Evolutionary conservation across 1,140 invertebrate species (phyloP).

Genomic region (Spodoptera litura): DNA sequence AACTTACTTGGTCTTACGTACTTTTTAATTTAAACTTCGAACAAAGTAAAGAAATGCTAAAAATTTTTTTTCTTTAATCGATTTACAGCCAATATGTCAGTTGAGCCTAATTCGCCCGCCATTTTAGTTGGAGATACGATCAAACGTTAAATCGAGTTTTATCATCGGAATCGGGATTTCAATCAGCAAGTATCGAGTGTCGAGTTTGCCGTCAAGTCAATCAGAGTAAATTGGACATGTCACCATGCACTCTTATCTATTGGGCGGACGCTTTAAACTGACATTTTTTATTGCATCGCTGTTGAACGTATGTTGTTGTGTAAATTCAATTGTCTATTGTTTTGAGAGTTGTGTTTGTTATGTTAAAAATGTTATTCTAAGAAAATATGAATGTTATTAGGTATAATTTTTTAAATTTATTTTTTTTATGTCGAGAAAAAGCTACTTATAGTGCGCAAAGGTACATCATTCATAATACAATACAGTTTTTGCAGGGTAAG

Average conservation of each 20-base stretch:
- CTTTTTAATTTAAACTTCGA: conserved; percentile 16
- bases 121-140: conserved; percentile 60
- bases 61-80: conserved; percentile 14
- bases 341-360: too few species aligned
- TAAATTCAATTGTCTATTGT: neutral
- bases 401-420: too few species aligned
- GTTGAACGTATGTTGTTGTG: conserved; percentile 12
- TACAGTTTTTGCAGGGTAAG: too few species aligned
- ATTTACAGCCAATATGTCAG: conserved; percentile 11
- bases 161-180: conserved; percentile 64
- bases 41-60: conserved; percentile 10
- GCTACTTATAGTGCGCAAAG: too few species aligned
- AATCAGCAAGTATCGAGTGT: conserved; percentile 65
- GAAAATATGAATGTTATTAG: too few species aligned
- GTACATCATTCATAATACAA: too few species aligned
- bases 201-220: conserved; percentile 68
- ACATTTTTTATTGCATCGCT: conserved; percentile 13
- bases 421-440: too few species aligned
- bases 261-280: conserved; percentile 29
- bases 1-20: too few species aligned
- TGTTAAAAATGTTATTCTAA: too few species aligned
- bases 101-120: conserved; percentile 48
- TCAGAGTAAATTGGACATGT: conserved; percentile 71
- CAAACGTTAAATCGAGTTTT: conserved; percentile 66
- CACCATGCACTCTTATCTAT: conserved; percentile 60